These are phyloP conservation scores for Merodon equestris DNA, from an alignment of 2,888 invertebrate species.

Conservation along the genomic window DNA sequence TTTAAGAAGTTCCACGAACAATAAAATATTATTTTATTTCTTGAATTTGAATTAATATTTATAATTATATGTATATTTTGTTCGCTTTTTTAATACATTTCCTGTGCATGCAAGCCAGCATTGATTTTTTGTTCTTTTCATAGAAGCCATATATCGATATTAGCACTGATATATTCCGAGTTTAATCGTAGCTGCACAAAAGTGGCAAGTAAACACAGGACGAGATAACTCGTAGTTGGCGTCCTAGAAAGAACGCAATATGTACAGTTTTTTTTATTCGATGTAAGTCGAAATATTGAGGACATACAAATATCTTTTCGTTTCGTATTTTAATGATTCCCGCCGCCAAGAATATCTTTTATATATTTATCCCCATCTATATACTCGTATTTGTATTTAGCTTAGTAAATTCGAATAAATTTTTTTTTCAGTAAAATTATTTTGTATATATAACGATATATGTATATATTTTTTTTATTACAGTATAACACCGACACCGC, in stretches of 20 bases:
- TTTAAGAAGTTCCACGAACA: too few relatives aligned
- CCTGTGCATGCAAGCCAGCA: background rate
- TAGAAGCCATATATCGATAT: background rate
- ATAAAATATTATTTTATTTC: too few relatives aligned
- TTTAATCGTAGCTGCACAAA: background rate
- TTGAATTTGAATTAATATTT: background rate
- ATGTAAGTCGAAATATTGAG: too few relatives aligned
- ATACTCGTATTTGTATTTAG: too few relatives aligned
- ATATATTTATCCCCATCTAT: too few relatives aligned
- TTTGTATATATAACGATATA: background rate
- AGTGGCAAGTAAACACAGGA: background rate
- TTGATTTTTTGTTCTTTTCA: background rate
- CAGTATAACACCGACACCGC: slow-evolving; percentile 97
- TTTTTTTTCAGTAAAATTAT: too few relatives aligned
- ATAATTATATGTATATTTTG: slow-evolving; percentile 2
- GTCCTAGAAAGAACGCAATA: slow-evolving; percentile 1
- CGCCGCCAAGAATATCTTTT: too few relatives aligned
- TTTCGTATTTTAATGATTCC: too few relatives aligned
- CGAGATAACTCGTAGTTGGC: slow-evolving; percentile 9
- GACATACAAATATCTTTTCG: too few relatives aligned
- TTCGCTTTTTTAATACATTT: background rate
- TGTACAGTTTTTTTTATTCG: too few relatives aligned
- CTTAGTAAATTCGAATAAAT: too few relatives aligned
- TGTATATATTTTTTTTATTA: slow-evolving; percentile 10
- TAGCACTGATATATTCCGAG: background rate